Conservation (phyloP, 2,797 vertebrate species). For the Pelodytes ibericus region DNA sequence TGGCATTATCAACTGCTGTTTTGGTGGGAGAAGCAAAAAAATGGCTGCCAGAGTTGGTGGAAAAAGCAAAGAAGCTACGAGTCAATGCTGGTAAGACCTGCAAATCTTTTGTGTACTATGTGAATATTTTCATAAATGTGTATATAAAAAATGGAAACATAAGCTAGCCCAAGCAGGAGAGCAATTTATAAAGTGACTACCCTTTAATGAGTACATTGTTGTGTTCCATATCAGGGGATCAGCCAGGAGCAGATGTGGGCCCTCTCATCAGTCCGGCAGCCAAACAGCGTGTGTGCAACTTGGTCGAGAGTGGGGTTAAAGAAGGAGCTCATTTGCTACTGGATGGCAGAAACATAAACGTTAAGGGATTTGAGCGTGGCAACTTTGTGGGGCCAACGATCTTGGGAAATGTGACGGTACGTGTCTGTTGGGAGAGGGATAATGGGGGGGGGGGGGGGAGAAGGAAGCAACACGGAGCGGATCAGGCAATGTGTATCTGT, state of each 20-base stretch:
- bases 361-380: slow-evolving; percentile 92
- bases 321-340: slow-evolving; percentile 89
- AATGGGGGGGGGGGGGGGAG: neutral
- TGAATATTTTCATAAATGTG: too few species aligned
- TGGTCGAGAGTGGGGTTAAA: slow-evolving; percentile 88
- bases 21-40: slow-evolving; percentile 86
- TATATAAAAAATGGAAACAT: too few species aligned
- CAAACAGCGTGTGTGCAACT: slow-evolving; percentile 84
- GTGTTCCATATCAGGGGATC: slow-evolving; percentile 79
- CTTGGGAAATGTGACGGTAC: slow-evolving; percentile 84
- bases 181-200: too few species aligned
- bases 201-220: too few species aligned
- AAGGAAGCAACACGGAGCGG: neutral
- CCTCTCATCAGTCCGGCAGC: slow-evolving; percentile 91
- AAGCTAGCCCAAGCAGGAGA: too few species aligned
- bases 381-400: slow-evolving; percentile 96
- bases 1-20: slow-evolving; percentile 93
- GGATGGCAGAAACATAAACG: slow-evolving; percentile 86
- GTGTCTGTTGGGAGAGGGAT: neutral
- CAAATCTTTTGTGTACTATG: too few species aligned
- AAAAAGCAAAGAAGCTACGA: slow-evolving; percentile 84
- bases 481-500: too few species aligned
- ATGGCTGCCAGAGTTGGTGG: slow-evolving; percentile 94
- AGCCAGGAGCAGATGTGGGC: slow-evolving; percentile 91
- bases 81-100: slow-evolving; percentile 87